Percentiles rank a stretch among this genome's conserved stretches.
These are phyloP conservation scores for Ivindomyrus marchei DNA, from an alignment of 2,113 vertebrate species.

Conservation along the genomic window DNA sequence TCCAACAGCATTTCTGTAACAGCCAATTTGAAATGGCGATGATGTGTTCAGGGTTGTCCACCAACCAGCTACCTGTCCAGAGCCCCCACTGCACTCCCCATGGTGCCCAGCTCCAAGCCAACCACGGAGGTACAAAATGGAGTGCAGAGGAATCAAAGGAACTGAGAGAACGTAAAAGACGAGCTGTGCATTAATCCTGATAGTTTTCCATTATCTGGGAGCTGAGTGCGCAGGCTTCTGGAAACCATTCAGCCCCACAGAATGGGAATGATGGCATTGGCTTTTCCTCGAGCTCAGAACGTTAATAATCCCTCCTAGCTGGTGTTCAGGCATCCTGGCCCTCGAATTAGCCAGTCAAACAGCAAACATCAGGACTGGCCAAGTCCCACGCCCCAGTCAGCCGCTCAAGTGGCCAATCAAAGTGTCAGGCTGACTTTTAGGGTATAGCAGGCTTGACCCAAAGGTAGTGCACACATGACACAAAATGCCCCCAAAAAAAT, in stretches of 20 bases:
- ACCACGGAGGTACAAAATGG: neutral
- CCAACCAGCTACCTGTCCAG: neutral
- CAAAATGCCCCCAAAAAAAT: neutral
- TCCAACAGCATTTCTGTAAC: neutral
- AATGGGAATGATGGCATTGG: neutral
- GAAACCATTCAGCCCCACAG: constrained; percentile 11
- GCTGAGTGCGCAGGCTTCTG: neutral
- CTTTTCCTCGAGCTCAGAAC: neutral
- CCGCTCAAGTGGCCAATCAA: neutral
- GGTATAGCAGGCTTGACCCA: neutral
- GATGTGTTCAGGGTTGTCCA: neutral
- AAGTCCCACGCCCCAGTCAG: neutral
- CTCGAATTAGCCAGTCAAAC: neutral
- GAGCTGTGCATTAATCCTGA: constrained; percentile 17
- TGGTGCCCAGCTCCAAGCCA: neutral
- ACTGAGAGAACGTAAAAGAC: neutral
- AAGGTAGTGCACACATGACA: neutral
- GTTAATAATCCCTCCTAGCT: neutral
- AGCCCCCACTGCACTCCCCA: neutral
- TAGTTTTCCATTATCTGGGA: constrained; percentile 20
- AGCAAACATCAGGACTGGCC: neutral
- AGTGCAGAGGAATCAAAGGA: neutral
- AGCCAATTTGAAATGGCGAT: neutral
- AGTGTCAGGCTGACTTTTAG: neutral
- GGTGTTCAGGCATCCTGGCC: neutral